Base-by-base conservation (phyloP, 2,888 invertebrate species). In the Heliothis peltigera region DNA sequence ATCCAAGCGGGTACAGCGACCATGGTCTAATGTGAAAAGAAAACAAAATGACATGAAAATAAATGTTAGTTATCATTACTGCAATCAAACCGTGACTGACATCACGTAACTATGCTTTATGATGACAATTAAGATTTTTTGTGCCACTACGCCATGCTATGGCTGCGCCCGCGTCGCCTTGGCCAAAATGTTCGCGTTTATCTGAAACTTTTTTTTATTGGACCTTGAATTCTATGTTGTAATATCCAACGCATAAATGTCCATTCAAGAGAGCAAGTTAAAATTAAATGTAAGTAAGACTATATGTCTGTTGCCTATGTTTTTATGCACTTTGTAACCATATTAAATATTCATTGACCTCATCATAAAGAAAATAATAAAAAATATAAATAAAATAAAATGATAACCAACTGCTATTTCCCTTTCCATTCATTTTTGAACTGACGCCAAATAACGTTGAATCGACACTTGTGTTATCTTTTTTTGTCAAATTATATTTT, bases 1-100 rank as follows among this genome's bases (percentile, higher is more conserved):
- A 22, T 66, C 35, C 18, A 43, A 60, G 42, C 48, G 42, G 21
- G 8, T n/a, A 58, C 46, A 69, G 53, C 53, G 53, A 56, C 48
- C 51, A 53, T 8, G 53, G n/a, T 59, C 65, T 65, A 56, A 17
- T 35, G 44, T 58, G 32, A 58, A 72, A 62, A 72, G 19, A 65
- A 39, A 64, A 64, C 18, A 52, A 75, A 64, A 65, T 47, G 32
- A 75, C 55, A 58, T 28, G 60, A 62, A 61, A n/a, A n/a, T n/a
- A n/a, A n/a, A n/a, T n/a, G n/a, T 65, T 56, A 51, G 62, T 32
- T 57, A 63, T 66, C 22, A 63, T 70, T 69, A 75, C 54, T 51
- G 54, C 64, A 64, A 71, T 69, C 59, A 64, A 67, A 57, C 77
- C 69, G 71, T 79, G 68, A 72, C 80, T 25, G 43, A 18, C 19